A percentile compares a stretch with the other conserved stretches of the same genome.
These are phyloP conservation scores for Calyptommatus sinebrachiatus DNA, from an alignment of 2,113 vertebrate species.

Conservation along the genomic window DNA sequence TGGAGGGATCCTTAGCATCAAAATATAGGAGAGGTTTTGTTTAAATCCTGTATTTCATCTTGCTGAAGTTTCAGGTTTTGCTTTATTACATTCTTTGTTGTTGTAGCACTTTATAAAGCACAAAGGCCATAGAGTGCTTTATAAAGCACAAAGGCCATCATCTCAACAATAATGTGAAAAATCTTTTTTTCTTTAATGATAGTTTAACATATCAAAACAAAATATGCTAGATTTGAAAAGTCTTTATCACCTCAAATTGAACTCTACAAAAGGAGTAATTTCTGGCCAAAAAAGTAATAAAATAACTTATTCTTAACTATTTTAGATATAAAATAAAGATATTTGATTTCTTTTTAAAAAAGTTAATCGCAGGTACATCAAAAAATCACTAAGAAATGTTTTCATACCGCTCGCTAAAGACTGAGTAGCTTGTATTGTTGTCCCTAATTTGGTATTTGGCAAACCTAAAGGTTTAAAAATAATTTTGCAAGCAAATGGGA, in stretches of 20 bases:
- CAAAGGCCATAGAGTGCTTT: too few species aligned
- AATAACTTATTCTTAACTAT: neutral
- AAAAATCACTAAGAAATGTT: neutral
- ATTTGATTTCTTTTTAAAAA: neutral
- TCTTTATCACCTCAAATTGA: neutral
- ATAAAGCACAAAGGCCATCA: too few species aligned
- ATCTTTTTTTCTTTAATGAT: too few species aligned
- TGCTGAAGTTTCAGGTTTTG: too few species aligned
- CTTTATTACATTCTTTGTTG: too few species aligned
- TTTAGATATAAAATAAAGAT: too few species aligned
- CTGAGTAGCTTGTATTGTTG: neutral
- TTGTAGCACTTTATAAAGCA: neutral
- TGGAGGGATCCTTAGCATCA: too few species aligned
- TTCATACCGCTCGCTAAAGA: neutral
- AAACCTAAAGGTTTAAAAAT: too few species aligned
- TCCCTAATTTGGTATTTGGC: neutral
- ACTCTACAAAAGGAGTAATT: neutral
- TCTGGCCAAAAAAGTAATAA: neutral
- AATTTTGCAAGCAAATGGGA: too few species aligned
- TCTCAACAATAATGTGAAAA: neutral
- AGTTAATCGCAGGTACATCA: constrained; percentile 42
- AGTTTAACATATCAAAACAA: neutral
- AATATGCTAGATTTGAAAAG: neutral
- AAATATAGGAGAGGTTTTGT: too few species aligned
- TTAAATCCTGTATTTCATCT: too few species aligned